Evolutionary conservation across 2,113 vertebrate genomes (phyloP).

Genomic region (Rhinichthys klamathensis): DNA sequence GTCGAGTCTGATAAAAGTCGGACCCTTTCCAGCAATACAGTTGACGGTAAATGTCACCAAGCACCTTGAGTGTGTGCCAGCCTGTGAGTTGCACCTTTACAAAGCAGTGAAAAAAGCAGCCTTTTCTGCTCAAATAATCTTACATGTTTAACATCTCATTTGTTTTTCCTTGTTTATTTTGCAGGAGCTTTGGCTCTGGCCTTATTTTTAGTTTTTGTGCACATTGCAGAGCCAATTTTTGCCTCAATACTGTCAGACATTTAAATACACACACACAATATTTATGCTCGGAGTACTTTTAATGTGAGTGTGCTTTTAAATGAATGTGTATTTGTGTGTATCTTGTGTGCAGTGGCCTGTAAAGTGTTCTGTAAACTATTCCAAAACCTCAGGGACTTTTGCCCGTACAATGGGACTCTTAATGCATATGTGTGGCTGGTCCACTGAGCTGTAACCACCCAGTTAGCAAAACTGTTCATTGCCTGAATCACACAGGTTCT

Average conservation of each 20-base stretch:
- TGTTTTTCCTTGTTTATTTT: conserved; percentile 29
- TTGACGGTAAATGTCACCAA: conserved; percentile 51
- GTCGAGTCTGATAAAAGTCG: conserved; percentile 42
- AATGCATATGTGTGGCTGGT: conserved; percentile 34
- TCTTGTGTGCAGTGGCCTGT: conserved; percentile 44
- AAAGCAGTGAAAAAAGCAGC: conserved; percentile 25
- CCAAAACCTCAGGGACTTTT: conserved; percentile 49
- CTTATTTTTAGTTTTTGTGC: not conserved
- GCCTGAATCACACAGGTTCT: not conserved
- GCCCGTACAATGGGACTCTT: conserved; percentile 3
- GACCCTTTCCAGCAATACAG: conserved; percentile 44
- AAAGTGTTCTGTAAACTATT: conserved; percentile 47
- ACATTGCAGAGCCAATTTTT: not conserved
- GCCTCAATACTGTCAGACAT: not conserved
- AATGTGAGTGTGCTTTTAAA: conserved; percentile 26
- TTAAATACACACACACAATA: not conserved
- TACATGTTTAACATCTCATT: conserved; percentile 8
- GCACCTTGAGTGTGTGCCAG: conserved; percentile 37
- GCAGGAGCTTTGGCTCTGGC: not conserved
- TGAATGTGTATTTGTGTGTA: conserved; percentile 11
- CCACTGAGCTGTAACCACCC: conserved; percentile 32
- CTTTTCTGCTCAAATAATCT: conserved; percentile 10
- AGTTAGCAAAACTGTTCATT: conserved; percentile 18
- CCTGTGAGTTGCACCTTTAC: conserved; percentile 19
- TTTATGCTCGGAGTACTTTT: not conserved